These are phyloP conservation scores for Typhlichthys subterraneus DNA, from an alignment of 2,797 vertebrate genomes.

Conservation along the genomic window DNA sequence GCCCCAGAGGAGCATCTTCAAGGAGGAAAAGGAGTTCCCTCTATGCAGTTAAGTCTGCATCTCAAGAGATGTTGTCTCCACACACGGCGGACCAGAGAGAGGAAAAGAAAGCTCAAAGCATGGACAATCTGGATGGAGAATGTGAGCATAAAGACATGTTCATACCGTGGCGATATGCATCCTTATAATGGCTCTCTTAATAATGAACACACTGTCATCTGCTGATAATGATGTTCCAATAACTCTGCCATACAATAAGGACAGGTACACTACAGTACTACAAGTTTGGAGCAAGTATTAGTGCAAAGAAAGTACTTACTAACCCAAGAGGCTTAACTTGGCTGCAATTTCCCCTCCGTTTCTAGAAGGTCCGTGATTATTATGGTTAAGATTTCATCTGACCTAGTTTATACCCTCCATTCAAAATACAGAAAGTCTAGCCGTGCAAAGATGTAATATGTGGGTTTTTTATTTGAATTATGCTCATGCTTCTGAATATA, in stretches of 20 bases:
- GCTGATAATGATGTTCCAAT: too few species aligned
- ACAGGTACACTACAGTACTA: too few species aligned
- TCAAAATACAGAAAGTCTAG: not conserved
- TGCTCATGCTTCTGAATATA: too few species aligned
- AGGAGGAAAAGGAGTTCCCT: conserved; percentile 86
- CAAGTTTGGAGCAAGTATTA: too few species aligned
- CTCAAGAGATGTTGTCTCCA: conserved; percentile 86
- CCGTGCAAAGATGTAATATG: not conserved
- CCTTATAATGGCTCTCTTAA: not conserved
- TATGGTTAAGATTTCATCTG: not conserved
- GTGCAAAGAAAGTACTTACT: too few species aligned
- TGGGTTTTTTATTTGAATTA: too few species aligned
- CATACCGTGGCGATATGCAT: not conserved
- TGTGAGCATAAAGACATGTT: conserved; percentile 65
- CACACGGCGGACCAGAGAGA: conserved; percentile 80
- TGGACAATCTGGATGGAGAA: conserved; percentile 88
- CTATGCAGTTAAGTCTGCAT: conserved; percentile 80
- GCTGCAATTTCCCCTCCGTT: too few species aligned
- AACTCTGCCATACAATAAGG: too few species aligned
- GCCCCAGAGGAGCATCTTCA: conserved; percentile 86
- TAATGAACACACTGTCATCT: not conserved
- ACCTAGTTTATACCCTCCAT: not conserved
- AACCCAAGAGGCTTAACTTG: too few species aligned
- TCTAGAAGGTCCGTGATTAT: too few species aligned
- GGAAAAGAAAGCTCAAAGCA: conserved; percentile 86